phyloP scores from a whole-genome alignment of 2,888 invertebrate species.

The Geotrupes spiniger region DNA sequence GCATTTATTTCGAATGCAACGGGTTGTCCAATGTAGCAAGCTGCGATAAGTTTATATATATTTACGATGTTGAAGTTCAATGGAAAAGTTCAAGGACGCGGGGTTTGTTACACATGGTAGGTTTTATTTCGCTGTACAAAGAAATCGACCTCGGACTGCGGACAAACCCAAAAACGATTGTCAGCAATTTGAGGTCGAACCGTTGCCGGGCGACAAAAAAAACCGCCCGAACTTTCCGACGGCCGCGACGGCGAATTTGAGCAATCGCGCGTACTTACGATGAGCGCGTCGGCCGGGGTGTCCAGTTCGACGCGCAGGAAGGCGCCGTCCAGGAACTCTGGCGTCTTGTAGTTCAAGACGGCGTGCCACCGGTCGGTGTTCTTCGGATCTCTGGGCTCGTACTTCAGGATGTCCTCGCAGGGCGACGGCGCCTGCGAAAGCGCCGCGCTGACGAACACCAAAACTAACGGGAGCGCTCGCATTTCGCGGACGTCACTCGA shows the following conservation, averaged over 20 bases:
- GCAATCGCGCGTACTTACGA: too few species aligned
- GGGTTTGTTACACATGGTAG: too few species aligned
- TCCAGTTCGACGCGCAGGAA: conserved; percentile 61
- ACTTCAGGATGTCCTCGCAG: conserved; percentile 55
- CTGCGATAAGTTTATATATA: too few species aligned
- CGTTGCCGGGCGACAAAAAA: neutral
- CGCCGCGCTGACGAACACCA: neutral
- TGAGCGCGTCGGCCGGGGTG: conserved; percentile 57
- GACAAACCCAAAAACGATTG: neutral
- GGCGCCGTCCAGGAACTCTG: conserved; percentile 59
- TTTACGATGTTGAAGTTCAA: too few species aligned
- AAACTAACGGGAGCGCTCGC: neutral
- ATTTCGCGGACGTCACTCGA: neutral
- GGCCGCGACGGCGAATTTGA: too few species aligned
- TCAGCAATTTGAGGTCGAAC: too few species aligned
- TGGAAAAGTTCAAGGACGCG: too few species aligned
- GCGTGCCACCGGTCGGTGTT: conserved; percentile 59
- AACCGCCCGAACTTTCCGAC: too few species aligned
- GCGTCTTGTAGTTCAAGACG: conserved; percentile 55
- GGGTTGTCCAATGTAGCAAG: too few species aligned
- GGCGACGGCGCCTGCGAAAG: conserved; percentile 41
- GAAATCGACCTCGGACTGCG: too few species aligned
- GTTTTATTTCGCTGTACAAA: too few species aligned
- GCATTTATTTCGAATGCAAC: too few species aligned
- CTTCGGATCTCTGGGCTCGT: conserved; percentile 37